These are phyloP conservation scores for Gryon sp. DNA, from an alignment of 1,140 invertebrate genomes.

Conservation along the genomic window DNA sequence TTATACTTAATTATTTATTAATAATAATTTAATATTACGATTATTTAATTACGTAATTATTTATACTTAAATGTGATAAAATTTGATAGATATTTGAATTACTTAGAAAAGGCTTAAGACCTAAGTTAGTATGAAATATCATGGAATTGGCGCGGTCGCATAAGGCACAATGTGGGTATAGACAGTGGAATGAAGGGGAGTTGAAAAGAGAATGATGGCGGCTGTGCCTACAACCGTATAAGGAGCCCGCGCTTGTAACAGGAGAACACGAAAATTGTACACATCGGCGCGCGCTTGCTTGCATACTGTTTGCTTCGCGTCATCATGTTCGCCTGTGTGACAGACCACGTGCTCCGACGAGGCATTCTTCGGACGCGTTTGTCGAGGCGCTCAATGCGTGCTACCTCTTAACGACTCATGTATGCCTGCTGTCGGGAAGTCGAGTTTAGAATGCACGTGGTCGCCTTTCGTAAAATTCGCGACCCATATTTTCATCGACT, in stretches of 20 bases:
- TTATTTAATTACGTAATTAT: no score
- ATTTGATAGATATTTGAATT: no score
- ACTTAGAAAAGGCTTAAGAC: no score
- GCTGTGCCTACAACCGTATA: slow-evolving; percentile 76
- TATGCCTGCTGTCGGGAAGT: slow-evolving; percentile 68
- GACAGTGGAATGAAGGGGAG: slow-evolving; percentile 16
- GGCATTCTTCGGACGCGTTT: slow-evolving; percentile 57
- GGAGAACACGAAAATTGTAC: slow-evolving; percentile 55
- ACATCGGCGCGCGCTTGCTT: neutral
- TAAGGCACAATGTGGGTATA: neutral
- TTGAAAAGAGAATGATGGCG: slow-evolving; percentile 65
- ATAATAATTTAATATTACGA: no score
- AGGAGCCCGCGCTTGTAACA: slow-evolving; percentile 78
- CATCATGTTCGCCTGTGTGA: slow-evolving; percentile 61
- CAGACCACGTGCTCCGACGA: slow-evolving; percentile 75
- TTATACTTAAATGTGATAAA: no score
- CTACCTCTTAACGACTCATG: slow-evolving; percentile 51
- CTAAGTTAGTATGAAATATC: no score
- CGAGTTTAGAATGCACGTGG: slow-evolving; percentile 78
- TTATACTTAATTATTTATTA: no score
- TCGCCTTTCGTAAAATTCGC: slow-evolving; percentile 70
- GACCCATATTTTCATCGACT: slow-evolving; percentile 66
- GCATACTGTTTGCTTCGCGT: slow-evolving; percentile 27
- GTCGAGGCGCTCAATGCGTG: slow-evolving; percentile 21
- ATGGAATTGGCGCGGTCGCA: slow-evolving; percentile 3